Percentiles rank a stretch among this genome's conserved stretches.
phyloP scores from a whole-genome alignment of 1,140 invertebrate species.

The Drosophila ironensis region DNA sequence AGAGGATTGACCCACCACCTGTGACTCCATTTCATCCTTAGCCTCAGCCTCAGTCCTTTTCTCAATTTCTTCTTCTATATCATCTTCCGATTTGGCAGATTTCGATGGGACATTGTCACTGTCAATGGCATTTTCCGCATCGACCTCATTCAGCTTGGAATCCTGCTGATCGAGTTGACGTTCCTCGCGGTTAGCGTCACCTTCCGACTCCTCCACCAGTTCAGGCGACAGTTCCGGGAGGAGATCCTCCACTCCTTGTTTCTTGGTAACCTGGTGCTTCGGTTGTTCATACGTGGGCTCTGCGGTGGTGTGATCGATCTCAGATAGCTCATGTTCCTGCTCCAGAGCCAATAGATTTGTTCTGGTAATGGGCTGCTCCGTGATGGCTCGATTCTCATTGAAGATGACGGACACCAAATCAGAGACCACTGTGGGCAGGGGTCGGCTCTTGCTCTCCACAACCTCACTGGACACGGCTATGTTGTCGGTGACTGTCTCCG shows the following conservation, averaged over 20 bases:
- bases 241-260: slow-evolving; percentile 57
- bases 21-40: slow-evolving; percentile 6
- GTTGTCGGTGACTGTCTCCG: slow-evolving; percentile 9
- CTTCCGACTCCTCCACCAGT: slow-evolving; percentile 1
- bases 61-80: slow-evolving; percentile 4
- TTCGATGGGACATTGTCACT: slow-evolving; percentile 3
- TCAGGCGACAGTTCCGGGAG: slow-evolving; percentile 25
- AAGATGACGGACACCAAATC: slow-evolving; percentile 55
- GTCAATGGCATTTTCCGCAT: slow-evolving; percentile 35
- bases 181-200: not conserved
- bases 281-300: slow-evolving; percentile 34
- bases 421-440: slow-evolving; percentile 48
- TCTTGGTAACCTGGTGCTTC: slow-evolving; percentile 67
- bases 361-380: slow-evolving; percentile 57
- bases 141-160: slow-evolving; percentile 33
- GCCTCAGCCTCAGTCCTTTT: slow-evolving; percentile 3
- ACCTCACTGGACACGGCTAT: slow-evolving; percentile 2
- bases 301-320: slow-evolving; percentile 6
- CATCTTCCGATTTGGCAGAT: not conserved
- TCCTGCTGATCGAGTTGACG: not conserved
- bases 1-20: slow-evolving; percentile 1
- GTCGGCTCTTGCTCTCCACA: slow-evolving; percentile 6
- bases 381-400: slow-evolving; percentile 60
- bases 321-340: slow-evolving; percentile 36
- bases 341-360: slow-evolving; percentile 51